These are phyloP conservation scores for Delichon dasypus DNA, from an alignment of 2,797 vertebrate species.

Conservation along the genomic window DNA sequence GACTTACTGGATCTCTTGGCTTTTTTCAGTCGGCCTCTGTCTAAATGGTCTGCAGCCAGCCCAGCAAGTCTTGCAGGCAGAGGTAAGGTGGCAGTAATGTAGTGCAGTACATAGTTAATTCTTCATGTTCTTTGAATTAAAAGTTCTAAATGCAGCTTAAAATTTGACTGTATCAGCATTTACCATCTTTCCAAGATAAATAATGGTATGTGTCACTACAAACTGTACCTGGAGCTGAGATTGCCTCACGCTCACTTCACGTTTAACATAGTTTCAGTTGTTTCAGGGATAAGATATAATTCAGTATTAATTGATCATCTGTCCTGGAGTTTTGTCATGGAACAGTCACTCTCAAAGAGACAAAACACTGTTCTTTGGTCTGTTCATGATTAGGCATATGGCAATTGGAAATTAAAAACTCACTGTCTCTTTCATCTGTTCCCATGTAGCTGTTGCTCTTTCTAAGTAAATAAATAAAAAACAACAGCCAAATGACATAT, in stretches of 20 bases:
- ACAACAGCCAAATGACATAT: background rate
- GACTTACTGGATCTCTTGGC: background rate
- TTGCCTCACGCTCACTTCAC: background rate
- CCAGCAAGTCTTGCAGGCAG: conserved; percentile 82
- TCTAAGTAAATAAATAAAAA: background rate
- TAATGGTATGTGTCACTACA: background rate
- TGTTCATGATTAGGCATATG: background rate
- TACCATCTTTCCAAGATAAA: background rate
- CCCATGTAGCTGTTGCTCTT: background rate
- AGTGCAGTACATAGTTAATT: background rate
- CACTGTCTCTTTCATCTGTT: background rate
- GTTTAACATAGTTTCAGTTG: background rate
- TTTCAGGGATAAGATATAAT: background rate
- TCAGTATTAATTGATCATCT: background rate
- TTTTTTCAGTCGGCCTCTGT: conserved; percentile 85
- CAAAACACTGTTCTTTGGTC: background rate
- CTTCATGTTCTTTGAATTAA: background rate
- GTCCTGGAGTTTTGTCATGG: background rate
- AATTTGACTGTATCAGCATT: background rate
- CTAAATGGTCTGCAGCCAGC: conserved; percentile 88
- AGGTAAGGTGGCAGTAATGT: conserved; percentile 75
- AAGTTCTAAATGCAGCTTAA: background rate
- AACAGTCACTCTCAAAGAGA: background rate
- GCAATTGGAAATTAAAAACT: background rate
- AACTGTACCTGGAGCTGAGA: background rate